phyloP scores from a whole-genome alignment of 2,113 vertebrate species.

The Scatophagus argus region DNA sequence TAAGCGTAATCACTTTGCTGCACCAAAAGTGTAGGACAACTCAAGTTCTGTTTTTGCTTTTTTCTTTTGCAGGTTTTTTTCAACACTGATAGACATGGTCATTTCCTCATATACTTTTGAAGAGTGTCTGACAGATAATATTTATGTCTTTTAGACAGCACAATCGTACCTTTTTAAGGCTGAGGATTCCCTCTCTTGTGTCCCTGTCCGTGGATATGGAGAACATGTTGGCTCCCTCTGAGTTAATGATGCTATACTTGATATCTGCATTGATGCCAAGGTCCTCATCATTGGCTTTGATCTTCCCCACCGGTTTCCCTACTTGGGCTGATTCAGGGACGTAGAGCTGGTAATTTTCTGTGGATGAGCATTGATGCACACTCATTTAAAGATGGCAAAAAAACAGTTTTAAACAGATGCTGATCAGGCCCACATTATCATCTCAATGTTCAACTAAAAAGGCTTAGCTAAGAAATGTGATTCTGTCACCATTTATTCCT shows the following conservation, averaged over 20 bases:
- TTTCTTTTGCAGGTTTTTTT: neutral
- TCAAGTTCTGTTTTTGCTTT: neutral
- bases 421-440: neutral
- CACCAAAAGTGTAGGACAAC: neutral
- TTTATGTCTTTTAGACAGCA: neutral
- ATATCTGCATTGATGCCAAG: slow-evolving; percentile 94
- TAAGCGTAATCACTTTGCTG: neutral
- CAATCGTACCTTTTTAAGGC: slow-evolving; percentile 89
- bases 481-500: slow-evolving; percentile 55
- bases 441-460: slow-evolving; percentile 36
- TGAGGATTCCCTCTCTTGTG: slow-evolving; percentile 94
- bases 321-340: slow-evolving; percentile 97
- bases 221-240: slow-evolving; percentile 92
- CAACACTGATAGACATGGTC: neutral
- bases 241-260: slow-evolving; percentile 94
- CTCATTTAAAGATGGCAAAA: slow-evolving; percentile 15
- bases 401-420: neutral
- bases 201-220: slow-evolving; percentile 93
- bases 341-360: slow-evolving; percentile 97
- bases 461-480: slow-evolving; percentile 57
- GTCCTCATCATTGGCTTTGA: slow-evolving; percentile 97
- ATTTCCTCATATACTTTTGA: neutral
- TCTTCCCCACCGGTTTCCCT: slow-evolving; percentile 96
- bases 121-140: neutral
- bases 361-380: slow-evolving; percentile 13